phyloP scores from a whole-genome alignment of 1,140 invertebrate genomes.

The Goniozus legneri region DNA sequence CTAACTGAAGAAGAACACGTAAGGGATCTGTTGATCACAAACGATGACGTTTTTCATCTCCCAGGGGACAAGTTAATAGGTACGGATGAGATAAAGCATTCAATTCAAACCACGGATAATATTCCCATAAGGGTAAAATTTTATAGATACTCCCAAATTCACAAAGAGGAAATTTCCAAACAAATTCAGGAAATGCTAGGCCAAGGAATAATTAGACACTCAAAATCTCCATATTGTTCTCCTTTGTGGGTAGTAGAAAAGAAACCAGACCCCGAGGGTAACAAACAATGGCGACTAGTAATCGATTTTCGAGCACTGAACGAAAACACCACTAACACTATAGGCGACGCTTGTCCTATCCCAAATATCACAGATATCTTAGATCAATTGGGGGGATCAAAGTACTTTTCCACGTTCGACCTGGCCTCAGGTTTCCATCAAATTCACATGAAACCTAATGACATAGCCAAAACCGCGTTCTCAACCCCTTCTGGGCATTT shows the following conservation, averaged over 20 bases:
- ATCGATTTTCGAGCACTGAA: constrained; percentile 1
- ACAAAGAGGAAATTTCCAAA: too few relatives aligned
- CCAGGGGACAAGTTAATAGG: not conserved
- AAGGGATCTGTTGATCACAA: not conserved
- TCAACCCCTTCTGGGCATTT: not conserved
- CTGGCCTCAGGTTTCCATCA: not conserved
- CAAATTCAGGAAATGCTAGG: not conserved
- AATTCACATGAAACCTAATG: not conserved
- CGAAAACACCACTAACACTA: not conserved
- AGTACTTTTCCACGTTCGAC: constrained; percentile 5
- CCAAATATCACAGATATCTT: constrained; percentile 2
- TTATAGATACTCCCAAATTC: constrained; percentile 3
- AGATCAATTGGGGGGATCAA: constrained; percentile 1
- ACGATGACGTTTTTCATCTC: not conserved
- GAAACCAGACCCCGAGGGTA: not conserved
- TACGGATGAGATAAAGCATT: not conserved
- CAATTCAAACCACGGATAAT: not conserved
- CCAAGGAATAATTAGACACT: not conserved
- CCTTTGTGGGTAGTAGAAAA: constrained; percentile 1
- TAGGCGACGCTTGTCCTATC: not conserved
- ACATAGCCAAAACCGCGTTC: not conserved
- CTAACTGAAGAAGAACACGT: not conserved
- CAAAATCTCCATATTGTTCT: not conserved
- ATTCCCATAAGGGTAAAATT: not conserved
- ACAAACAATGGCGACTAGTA: not conserved